Percentiles rank a stretch among this genome's conserved stretches.
phyloP scores from a whole-genome alignment of 2,113 vertebrate genomes.

The Empidonax alnorum region DNA sequence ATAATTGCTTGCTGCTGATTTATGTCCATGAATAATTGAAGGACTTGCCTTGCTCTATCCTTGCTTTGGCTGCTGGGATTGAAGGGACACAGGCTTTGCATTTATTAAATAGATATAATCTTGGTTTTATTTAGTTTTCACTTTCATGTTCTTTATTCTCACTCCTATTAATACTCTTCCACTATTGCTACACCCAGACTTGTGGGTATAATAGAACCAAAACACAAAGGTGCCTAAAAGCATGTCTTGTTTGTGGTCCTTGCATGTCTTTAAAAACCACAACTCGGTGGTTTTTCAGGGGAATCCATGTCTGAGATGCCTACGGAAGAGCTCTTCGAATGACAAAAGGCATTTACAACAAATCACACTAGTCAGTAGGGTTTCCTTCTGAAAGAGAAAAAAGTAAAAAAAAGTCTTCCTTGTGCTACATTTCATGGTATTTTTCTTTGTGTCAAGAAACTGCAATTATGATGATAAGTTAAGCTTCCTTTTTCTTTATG shows the following conservation, averaged over 20 bases:
- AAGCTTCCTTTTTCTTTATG: neutral
- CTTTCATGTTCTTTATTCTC: slow-evolving; percentile 36
- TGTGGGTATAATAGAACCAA: neutral
- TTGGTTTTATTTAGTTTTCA: slow-evolving; percentile 55
- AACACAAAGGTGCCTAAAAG: neutral
- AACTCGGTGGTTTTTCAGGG: neutral
- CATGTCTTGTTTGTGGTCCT: neutral
- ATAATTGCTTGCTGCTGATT: slow-evolving; percentile 59
- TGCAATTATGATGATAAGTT: neutral
- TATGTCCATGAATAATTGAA: slow-evolving; percentile 70
- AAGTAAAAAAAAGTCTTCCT: neutral
- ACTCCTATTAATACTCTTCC: neutral
- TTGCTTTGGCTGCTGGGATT: slow-evolving; percentile 44
- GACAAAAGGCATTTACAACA: neutral
- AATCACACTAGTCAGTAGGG: neutral
- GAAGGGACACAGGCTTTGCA: neutral
- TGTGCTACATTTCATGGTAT: neutral
- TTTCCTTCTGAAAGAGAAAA: neutral
- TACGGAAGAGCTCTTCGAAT: neutral
- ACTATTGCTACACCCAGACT: neutral
- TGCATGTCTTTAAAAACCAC: neutral
- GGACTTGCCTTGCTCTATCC: slow-evolving; percentile 22
- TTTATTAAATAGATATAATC: slow-evolving; percentile 54
- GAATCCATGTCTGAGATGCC: neutral
- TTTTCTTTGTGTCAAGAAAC: neutral